Evolutionary conservation across 2,113 vertebrate genomes (phyloP), one percentile per base, ranked within the genome.

Genomic region (Hypomesus transpacificus): DNA sequence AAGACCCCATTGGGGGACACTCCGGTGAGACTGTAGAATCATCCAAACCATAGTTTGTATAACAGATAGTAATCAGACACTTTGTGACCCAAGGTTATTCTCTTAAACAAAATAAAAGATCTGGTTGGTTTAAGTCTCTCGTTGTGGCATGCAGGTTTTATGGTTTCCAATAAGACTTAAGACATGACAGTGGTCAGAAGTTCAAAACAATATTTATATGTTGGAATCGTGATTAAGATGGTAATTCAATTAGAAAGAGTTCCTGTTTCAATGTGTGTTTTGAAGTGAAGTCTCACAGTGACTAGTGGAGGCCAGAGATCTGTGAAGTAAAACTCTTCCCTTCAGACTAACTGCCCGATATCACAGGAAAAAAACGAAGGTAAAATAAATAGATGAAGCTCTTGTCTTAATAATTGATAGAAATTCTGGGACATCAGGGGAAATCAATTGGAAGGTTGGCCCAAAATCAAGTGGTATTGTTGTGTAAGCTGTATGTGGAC

Each of bases 231-330:
- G 91, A 89, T 89, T 89, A 84, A 88, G 86, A 90, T 88, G 89
- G 89, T 94, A 94, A 95, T 94, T 94, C 87, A 93, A 93, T 95
- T 94, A 95, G 92, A 89, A 90, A 88, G 89, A 89, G 92, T 92
- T 88, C 93, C 90, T 92, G 86, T 79, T 75, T 88, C 87, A 81
- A 88, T 89, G 87, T 77, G 78, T 82, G 84, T 91, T 93, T 94
- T 90, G 93, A 80, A 94, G 92, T 92, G 93, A 93, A 61, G 21
- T 16, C 87, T 87, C 89, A 86, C 79, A 83, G 83, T 90, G 81
- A 90, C 89, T 84, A 85, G 84, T 16, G 52, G 75, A 85, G 86
- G 86, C 85, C 85, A 85, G 87, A 88, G 85, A 86, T 83, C 69
- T 82, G 89, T 92, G 87, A 89, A 88, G 88, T 85, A 21, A 14